Evolutionary conservation across 2,113 vertebrate genomes (phyloP).

Genomic region (Percopsis transmontana): DNA sequence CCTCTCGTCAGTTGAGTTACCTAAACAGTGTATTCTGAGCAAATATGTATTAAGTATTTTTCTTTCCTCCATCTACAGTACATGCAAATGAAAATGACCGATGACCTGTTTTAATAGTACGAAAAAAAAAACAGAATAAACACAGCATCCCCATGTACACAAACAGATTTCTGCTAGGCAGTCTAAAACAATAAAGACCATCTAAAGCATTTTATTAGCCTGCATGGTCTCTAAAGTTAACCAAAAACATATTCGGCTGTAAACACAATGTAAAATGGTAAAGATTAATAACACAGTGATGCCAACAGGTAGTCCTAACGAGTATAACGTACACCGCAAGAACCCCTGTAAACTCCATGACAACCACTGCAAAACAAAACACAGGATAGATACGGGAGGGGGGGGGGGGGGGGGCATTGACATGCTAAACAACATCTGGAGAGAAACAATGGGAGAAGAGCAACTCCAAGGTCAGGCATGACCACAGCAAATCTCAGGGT

Average conservation of each 20-base stretch:
- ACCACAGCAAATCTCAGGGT: slow-evolving; percentile 18
- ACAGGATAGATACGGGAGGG: neutral
- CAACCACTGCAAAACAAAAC: neutral
- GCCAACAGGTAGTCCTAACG: neutral
- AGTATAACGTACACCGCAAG: neutral
- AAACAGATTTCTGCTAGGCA: neutral
- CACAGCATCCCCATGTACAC: neutral
- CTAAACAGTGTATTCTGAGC: too few relatives aligned
- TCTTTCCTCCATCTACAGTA: too few relatives aligned
- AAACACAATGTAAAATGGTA: neutral
- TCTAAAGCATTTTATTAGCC: neutral
- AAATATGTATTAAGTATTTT: too few relatives aligned
- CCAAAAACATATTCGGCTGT: neutral
- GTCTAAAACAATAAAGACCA: neutral
- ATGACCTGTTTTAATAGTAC: too few relatives aligned
- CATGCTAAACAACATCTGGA: slow-evolving; percentile 40
- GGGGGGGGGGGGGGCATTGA: too few relatives aligned
- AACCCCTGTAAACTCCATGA: neutral
- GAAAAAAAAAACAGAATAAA: neutral
- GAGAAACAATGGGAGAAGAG: slow-evolving; percentile 9
- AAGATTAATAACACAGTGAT: neutral
- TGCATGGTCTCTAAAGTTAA: neutral
- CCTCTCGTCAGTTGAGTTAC: too few relatives aligned
- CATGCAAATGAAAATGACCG: too few relatives aligned
- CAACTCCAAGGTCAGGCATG: neutral